These are phyloP conservation scores for Tenualosa thibaudeaui DNA, from an alignment of 2,797 vertebrate species.

Conservation along the genomic window DNA sequence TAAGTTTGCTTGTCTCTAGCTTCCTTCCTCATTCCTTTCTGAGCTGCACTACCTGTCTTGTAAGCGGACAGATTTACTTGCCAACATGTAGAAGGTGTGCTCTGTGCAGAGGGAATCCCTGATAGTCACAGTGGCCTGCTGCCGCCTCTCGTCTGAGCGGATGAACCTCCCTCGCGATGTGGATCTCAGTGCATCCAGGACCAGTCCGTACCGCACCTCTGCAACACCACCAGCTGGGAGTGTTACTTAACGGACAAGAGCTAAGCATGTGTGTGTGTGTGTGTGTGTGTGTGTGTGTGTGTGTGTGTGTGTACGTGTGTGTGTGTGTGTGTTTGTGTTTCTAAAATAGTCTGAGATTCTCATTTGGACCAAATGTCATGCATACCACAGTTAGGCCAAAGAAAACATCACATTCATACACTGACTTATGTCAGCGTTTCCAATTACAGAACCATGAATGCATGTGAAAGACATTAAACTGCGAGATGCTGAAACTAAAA, in stretches of 20 bases:
- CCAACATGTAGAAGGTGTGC: slow-evolving; percentile 91
- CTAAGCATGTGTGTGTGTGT: background rate
- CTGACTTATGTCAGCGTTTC: background rate
- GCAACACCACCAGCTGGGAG: slow-evolving; percentile 37
- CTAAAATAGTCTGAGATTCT: slow-evolving; percentile 6
- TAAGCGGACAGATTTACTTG: slow-evolving; percentile 79
- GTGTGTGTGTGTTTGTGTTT: background rate
- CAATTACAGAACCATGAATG: background rate
- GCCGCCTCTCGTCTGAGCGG: slow-evolving; percentile 73
- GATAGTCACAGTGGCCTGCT: slow-evolving; percentile 72
- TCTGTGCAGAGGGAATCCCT: slow-evolving; percentile 66
- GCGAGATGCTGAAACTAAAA: background rate
- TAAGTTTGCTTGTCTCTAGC: background rate
- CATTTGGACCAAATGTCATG: background rate
- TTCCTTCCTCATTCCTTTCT: background rate
- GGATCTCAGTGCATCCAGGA: slow-evolving; percentile 84
- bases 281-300: background rate
- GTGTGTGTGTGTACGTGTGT: background rate
- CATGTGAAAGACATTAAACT: background rate
- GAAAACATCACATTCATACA: background rate
- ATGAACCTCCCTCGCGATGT: slow-evolving; percentile 83
- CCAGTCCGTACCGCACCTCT: slow-evolving; percentile 81
- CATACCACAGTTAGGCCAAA: background rate
- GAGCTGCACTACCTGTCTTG: background rate
- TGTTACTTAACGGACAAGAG: background rate